These are phyloP conservation scores for Leptopilina clavipes DNA, from an alignment of 1,140 invertebrate species.

Conservation along the genomic window DNA sequence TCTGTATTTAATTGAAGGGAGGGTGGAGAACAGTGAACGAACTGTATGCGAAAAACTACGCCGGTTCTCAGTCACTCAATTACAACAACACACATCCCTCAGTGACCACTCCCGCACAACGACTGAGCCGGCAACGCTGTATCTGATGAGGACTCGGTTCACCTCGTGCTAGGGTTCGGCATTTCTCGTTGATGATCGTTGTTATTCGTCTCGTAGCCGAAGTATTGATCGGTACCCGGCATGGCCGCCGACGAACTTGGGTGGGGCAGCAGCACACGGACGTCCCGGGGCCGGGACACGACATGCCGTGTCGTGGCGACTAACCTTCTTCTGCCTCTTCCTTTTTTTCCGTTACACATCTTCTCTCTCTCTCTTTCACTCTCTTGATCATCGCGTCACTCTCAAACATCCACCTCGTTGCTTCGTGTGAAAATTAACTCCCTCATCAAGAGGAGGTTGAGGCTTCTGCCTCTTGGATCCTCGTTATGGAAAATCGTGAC, in stretches of 20 bases:
- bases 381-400: conserved; percentile 11
- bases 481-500: conserved; percentile 28
- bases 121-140: conserved; percentile 72
- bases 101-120: conserved; percentile 73
- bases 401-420: neutral
- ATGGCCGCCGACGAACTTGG: conserved; percentile 57
- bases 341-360: neutral
- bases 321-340: conserved; percentile 33
- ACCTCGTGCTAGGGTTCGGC: conserved; percentile 60
- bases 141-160: conserved; percentile 59
- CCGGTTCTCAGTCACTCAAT: conserved; percentile 57
- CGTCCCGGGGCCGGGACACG: conserved; percentile 55
- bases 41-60: conserved; percentile 35
- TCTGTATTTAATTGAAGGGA: conserved; percentile 34
- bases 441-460: neutral
- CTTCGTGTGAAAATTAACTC: conserved; percentile 29
- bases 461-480: conserved; percentile 17
- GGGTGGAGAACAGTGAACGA: conserved; percentile 23
- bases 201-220: conserved; percentile 45
- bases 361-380: neutral
- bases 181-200: conserved; percentile 44
- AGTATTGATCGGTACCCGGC: conserved; percentile 63
- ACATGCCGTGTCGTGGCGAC: conserved; percentile 44
- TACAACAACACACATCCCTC: conserved; percentile 70
- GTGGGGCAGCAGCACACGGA: conserved; percentile 60